Conservation (phyloP, 2,797 vertebrate species). For the Neopelma chrysocephalum region DNA sequence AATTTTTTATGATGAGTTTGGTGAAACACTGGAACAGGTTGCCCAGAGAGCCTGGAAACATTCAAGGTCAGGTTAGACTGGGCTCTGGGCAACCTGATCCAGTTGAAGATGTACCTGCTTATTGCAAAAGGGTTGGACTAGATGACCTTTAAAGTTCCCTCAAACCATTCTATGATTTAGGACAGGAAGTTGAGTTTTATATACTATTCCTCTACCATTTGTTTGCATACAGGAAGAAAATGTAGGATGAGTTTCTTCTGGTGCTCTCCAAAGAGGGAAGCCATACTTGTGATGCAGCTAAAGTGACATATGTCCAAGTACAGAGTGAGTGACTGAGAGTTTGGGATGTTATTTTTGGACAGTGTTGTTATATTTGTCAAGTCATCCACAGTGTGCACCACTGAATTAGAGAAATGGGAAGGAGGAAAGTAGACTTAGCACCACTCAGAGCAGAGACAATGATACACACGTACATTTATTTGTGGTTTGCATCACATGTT, state of each 20-base stretch:
- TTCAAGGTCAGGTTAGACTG: neutral
- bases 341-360: neutral
- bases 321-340: neutral
- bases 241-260: neutral
- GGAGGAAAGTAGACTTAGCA: neutral
- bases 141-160: neutral
- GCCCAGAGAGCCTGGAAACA: neutral
- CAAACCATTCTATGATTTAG: neutral
- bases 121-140: neutral
- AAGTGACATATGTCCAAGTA: neutral
- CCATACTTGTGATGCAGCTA: neutral
- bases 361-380: rapidly evolving
- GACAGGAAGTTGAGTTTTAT: neutral
- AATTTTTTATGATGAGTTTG: neutral
- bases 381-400: neutral
- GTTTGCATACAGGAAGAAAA: neutral
- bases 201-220: neutral
- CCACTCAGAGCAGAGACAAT: neutral
- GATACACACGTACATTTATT: neutral
- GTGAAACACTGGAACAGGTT: neutral
- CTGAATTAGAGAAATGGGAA: neutral
- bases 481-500: neutral
- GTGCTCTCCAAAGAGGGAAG: neutral
- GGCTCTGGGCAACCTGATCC: neutral
- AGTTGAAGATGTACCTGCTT: neutral